Evolutionary conservation across 2,888 invertebrate genomes (phyloP), one percentile per base, ranked within the genome.

Genomic region (Tinea pellionella): DNA sequence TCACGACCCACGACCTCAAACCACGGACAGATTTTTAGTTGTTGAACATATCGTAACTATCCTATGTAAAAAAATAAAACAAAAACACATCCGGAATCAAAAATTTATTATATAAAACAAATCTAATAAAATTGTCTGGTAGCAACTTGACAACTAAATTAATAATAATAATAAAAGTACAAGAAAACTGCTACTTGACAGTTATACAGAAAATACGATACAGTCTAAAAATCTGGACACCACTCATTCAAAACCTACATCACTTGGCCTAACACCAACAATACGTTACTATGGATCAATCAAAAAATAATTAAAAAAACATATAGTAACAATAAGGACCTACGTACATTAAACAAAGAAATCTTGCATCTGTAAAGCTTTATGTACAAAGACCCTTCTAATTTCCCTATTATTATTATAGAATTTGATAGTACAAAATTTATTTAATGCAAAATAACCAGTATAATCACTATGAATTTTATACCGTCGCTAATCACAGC

Each of bases 71-170:
- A 24, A 24, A 24, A 24, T 3, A 24, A 47, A 69, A 66, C 74
- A 71, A 69, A 68, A 68, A 71, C 70, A 66, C 57, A 76, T 57
- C 73, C 77, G 57, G 82, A 84, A 80, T 85, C 82, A 81, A 86
- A 86, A 64, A 81, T 84, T 87, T 85, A 84, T 85, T 80, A 85
- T 32, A 86, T 77, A 85, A 86, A 86, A 86, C 77, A 85, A 86
- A 87, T 78, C 75, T 81, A 82, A 78, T 80, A 80, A 79, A 83
- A 81, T 80, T 78, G 79, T 79, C 81, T 69, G 77, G 68, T 79
- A 80, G 80, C 83, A 84, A 83, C 84, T 83, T 80, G 68, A 77
- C 78, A 80, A 79, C 78, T 80, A 81, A 77, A 70, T 68, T 72
- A 76, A 76, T 78, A 80, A 82, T 78, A 70, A 69, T 72, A 76